Base-by-base conservation (phyloP, 2,888 invertebrate genomes). In the Aleiodes testaceus region DNA sequence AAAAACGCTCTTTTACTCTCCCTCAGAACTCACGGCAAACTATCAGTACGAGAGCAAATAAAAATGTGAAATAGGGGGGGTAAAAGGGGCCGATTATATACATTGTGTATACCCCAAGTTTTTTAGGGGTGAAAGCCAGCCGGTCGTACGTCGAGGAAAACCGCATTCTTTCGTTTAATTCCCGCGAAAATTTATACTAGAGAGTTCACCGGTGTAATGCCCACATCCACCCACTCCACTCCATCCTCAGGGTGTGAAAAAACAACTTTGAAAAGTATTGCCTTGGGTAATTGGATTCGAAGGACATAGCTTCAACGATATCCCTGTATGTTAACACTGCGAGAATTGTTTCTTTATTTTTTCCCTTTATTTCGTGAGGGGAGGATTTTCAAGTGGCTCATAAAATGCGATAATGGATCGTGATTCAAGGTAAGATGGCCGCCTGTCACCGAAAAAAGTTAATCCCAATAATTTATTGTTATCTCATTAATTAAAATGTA, bases 111-210 rank as follows among this genome's bases (percentile, higher is more conserved):
- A 63, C 63, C 45, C 63, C n/a, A n/a, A 26, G 20, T 22, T 63
- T 63, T 63, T 82, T 84, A 84, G 82, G 82, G 83, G 84, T 77
- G 79, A 80, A 72, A 76, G 77, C 76, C 76, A 76, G 78, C 78
- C 75, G 84, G 78, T 83, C 82, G 84, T 81, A 84, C 84, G 82
- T 85, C 85, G 82, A 82, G 82, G 81, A 81, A 83, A 84, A 85
- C 85, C 87, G 82, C 87, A 87, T 87, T 86, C 87, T 87, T 87
- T 85, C 86, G 86, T 87, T 87, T 87, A 87, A 87, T 87, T 87
- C 86, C 86, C 83, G 84, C 83, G 84, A 87, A 26, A 36, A 87
- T 87, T 87, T 87, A 87, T 87, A 85, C 83, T 80, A 79, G 80
- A 81, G 79, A 79, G 74, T 79, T 77, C 76, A 72, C 77, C 78